phyloP scores from a whole-genome alignment of 2,888 invertebrate species.

The Pterobdella sp. region DNA sequence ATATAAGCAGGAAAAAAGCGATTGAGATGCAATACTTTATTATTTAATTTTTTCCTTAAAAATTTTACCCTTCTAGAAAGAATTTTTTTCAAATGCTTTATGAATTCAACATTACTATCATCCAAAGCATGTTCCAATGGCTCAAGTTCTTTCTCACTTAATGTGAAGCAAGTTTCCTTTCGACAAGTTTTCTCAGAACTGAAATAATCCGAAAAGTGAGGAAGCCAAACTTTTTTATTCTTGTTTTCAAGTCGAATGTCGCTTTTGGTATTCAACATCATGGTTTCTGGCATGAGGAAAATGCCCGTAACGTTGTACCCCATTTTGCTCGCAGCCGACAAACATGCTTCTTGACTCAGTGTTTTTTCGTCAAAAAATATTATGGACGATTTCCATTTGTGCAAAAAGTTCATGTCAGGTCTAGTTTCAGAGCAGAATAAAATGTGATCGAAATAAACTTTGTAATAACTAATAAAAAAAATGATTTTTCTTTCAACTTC shows the following conservation, averaged over 20 bases:
- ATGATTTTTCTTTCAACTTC: constrained; percentile 23
- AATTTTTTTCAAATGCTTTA: too few species aligned
- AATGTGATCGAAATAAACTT: constrained; percentile 33
- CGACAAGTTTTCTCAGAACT: not conserved
- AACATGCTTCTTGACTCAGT: constrained; percentile 30
- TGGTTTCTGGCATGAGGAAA: constrained; percentile 34
- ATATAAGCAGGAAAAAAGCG: too few species aligned
- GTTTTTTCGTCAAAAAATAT: constrained; percentile 20
- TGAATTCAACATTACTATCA: too few species aligned
- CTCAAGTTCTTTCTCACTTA: too few species aligned
- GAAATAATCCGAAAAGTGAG: not conserved
- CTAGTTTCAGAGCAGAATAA: constrained; percentile 34
- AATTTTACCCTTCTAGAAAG: too few species aligned
- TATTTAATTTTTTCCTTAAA: too few species aligned
- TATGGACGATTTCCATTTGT: constrained; percentile 34
- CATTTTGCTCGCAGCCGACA: constrained; percentile 34
- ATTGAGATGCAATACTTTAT: too few species aligned
- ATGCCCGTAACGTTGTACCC: constrained; percentile 35
- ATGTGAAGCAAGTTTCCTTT: not conserved
- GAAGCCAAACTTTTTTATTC: not conserved
- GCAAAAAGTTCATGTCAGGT: constrained; percentile 10
- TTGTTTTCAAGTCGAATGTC: not conserved
- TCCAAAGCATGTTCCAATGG: too few species aligned
- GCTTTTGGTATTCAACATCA: constrained; percentile 25
- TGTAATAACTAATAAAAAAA: constrained; percentile 32